Percentiles rank a stretch among this genome's conserved stretches.
phyloP scores from a whole-genome alignment of 92 coral and sea anemone genomes.

The Phenganax subtilis region DNA sequence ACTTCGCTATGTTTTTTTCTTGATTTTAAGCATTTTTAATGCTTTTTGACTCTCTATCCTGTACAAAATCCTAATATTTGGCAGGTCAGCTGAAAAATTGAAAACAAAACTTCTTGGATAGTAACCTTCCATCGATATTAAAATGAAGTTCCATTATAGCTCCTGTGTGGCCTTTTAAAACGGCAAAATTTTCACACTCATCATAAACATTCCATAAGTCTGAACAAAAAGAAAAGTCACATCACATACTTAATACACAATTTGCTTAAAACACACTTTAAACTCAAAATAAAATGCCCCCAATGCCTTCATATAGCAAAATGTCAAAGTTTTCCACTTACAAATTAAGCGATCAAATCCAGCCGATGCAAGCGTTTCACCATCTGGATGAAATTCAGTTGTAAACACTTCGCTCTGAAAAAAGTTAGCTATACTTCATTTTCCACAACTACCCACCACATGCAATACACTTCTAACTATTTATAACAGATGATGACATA shows the following conservation, averaged over 20 bases:
- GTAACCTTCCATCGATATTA: slow-evolving; percentile 86
- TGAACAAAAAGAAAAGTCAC: slow-evolving; percentile 24
- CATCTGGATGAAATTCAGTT: slow-evolving; percentile 85
- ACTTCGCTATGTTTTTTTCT: no score
- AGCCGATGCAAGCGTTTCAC: slow-evolving; percentile 87
- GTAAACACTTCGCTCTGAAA: slow-evolving; percentile 80
- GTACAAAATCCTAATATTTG: no score
- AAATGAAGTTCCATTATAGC: slow-evolving; percentile 92
- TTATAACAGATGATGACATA: no score
- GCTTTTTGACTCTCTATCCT: no score
- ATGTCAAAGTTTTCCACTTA: slow-evolving; percentile 44
- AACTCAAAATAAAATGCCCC: background rate
- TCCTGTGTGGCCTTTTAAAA: slow-evolving; percentile 89
- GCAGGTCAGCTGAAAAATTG: no score
- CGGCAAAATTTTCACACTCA: slow-evolving; percentile 99
- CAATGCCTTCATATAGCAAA: background rate
- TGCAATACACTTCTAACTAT: background rate
- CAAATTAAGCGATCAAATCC: slow-evolving; percentile 96
- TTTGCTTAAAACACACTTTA: background rate
- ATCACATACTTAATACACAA: background rate
- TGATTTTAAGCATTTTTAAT: no score
- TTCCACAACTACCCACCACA: background rate
- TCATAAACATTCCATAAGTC: slow-evolving; percentile 99
- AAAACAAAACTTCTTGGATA: background rate
- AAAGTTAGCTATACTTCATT: background rate